These are phyloP conservation scores for Nymphalis io DNA, from an alignment of 1,140 invertebrate genomes.

Conservation along the genomic window DNA sequence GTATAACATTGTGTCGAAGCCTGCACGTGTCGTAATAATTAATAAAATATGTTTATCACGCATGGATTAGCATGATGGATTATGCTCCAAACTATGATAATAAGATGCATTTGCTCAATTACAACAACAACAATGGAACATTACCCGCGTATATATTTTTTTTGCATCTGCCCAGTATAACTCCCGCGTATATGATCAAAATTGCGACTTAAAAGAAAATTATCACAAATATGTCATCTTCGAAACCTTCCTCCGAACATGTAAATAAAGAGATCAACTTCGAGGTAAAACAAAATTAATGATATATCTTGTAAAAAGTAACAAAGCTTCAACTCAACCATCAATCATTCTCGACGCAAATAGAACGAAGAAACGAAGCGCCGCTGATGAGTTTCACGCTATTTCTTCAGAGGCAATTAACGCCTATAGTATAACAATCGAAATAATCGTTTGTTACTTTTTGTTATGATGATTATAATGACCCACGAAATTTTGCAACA, in stretches of 20 bases:
- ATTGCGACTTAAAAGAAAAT: neutral
- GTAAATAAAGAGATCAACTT: slow-evolving; percentile 24
- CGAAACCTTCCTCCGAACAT: slow-evolving; percentile 7
- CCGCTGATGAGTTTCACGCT: slow-evolving; percentile 21
- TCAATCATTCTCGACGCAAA: slow-evolving; percentile 28
- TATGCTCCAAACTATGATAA: no score
- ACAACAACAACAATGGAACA: no score
- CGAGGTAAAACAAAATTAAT: slow-evolving; percentile 13
- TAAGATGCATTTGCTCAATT: no score
- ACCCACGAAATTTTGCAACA: neutral
- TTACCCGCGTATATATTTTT: no score
- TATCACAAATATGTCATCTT: neutral
- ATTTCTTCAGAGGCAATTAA: slow-evolving; percentile 16
- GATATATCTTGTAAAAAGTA: slow-evolving; percentile 21
- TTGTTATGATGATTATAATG: neutral
- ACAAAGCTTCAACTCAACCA: slow-evolving; percentile 18
- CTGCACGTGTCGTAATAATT: no score
- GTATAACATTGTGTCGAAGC: no score
- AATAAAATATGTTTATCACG: no score
- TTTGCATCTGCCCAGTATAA: no score
- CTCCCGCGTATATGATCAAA: no score
- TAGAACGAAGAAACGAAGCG: slow-evolving; percentile 14
- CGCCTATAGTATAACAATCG: slow-evolving; percentile 11
- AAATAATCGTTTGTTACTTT: slow-evolving; percentile 10
- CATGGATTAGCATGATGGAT: no score